Evolutionary conservation across 2,113 vertebrate species (phyloP).

Genomic region (Thryonomys swinderianus): DNA sequence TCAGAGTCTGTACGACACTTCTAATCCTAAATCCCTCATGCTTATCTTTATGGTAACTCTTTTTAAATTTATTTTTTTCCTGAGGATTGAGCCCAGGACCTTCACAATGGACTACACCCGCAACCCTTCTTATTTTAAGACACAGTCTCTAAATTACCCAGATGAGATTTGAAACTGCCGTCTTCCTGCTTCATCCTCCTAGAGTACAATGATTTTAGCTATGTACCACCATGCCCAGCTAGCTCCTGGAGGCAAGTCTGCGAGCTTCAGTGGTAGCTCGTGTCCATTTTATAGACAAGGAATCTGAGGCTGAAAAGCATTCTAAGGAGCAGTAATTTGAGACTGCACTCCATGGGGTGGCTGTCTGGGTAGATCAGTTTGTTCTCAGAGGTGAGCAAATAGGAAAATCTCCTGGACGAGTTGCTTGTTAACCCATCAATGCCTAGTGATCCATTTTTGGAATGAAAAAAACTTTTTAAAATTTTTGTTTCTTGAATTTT

Average conservation of each 20-base stretch:
- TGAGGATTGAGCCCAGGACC: not conserved
- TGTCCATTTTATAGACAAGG: not conserved
- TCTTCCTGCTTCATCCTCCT: not conserved
- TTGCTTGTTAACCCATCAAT: not conserved
- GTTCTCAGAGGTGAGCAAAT: constrained; percentile 19
- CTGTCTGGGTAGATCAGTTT: not conserved
- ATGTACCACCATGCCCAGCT: not conserved
- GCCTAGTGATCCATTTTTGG: not conserved
- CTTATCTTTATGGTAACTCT: not conserved
- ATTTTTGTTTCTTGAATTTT: not conserved
- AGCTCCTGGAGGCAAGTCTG: not conserved
- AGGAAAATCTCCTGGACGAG: not conserved
- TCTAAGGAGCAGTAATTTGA: not conserved
- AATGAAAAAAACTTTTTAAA: not conserved
- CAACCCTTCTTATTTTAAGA: not conserved
- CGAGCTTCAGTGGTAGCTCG: not conserved
- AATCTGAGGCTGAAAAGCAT: constrained; percentile 12
- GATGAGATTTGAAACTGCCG: not conserved
- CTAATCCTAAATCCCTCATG: not conserved
- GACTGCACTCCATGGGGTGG: not conserved
- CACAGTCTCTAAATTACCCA: not conserved
- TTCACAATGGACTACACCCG: not conserved
- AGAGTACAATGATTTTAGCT: not conserved
- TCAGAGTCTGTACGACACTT: not conserved
- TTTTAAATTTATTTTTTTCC: not conserved